Conservation (phyloP, 2,888 invertebrate genomes). For the Erebia aethiops region DNA sequence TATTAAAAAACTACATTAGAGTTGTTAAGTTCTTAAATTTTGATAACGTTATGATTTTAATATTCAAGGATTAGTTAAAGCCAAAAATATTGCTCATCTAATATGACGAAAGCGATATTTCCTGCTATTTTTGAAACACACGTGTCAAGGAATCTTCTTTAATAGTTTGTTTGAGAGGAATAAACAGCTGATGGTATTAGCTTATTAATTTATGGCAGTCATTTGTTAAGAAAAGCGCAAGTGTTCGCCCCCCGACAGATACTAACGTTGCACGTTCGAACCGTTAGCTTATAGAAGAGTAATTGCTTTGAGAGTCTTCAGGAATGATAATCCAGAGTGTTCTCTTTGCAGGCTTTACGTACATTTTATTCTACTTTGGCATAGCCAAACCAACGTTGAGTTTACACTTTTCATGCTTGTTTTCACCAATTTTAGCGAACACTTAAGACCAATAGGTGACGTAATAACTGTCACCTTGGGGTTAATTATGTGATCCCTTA, state of each 20-base stretch:
- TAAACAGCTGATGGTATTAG: slow-evolving; percentile 40
- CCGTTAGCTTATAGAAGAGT: slow-evolving; percentile 29
- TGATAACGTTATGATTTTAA: not conserved
- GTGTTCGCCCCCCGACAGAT: slow-evolving; percentile 29
- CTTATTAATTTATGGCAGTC: slow-evolving; percentile 41
- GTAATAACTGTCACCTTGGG: too few species aligned
- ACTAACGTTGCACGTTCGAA: slow-evolving; percentile 25
- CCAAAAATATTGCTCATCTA: not conserved
- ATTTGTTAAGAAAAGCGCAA: slow-evolving; percentile 39
- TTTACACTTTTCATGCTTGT: too few species aligned
- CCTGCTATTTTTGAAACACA: slow-evolving; percentile 5
- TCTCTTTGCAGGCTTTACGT: slow-evolving; percentile 1
- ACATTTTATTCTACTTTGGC: not conserved
- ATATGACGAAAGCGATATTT: not conserved
- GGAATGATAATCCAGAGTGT: slow-evolving; percentile 18
- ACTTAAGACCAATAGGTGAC: too few species aligned
- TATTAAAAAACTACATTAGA: too few species aligned
- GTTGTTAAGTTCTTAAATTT: too few species aligned
- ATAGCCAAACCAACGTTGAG: not conserved
- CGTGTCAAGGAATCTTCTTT: not conserved
- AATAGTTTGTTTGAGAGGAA: slow-evolving; percentile 28
- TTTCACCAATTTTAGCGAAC: too few species aligned
- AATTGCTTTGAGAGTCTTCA: slow-evolving; percentile 17
- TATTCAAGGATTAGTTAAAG: not conserved
- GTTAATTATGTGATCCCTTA: too few species aligned